phyloP scores from a whole-genome alignment of 2,113 vertebrate genomes.

The Catagonus wagneri region DNA sequence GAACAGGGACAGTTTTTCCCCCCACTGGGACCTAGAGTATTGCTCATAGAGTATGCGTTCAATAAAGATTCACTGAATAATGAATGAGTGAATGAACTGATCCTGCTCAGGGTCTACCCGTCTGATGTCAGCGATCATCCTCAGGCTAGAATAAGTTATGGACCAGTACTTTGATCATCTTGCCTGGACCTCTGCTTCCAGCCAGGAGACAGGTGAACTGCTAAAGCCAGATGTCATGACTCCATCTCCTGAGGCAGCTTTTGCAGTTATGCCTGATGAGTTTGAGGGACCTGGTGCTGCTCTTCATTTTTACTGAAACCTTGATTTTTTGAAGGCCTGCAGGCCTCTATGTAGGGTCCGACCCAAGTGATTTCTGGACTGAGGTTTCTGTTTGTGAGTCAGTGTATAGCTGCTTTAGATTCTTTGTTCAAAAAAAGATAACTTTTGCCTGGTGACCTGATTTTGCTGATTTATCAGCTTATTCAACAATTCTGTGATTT shows the following conservation, averaged over 20 bases:
- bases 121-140: neutral
- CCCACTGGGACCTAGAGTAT: neutral
- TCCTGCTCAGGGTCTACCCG: neutral
- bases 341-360: neutral
- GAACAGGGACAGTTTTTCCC: neutral
- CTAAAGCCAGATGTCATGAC: neutral
- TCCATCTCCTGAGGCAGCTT: neutral
- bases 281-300: neutral
- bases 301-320: constrained; percentile 26
- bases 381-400: neutral
- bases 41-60: neutral
- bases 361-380: neutral
- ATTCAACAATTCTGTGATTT: constrained; percentile 70
- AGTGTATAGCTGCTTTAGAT: neutral
- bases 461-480: constrained; percentile 57
- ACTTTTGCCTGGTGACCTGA: constrained; percentile 43
- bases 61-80: constrained; percentile 7
- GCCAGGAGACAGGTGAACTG: neutral
- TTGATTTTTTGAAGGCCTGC: constrained; percentile 7
- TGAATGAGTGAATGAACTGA: neutral
- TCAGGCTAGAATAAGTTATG: constrained; percentile 49
- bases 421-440: constrained; percentile 46
- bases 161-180: constrained; percentile 21
- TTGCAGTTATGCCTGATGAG: neutral
- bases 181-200: neutral